Percentiles rank a stretch among this genome's conserved stretches.
Evolutionary conservation across 2,113 vertebrate species (phyloP).

Genomic region (Nesospiza acunhae): DNA sequence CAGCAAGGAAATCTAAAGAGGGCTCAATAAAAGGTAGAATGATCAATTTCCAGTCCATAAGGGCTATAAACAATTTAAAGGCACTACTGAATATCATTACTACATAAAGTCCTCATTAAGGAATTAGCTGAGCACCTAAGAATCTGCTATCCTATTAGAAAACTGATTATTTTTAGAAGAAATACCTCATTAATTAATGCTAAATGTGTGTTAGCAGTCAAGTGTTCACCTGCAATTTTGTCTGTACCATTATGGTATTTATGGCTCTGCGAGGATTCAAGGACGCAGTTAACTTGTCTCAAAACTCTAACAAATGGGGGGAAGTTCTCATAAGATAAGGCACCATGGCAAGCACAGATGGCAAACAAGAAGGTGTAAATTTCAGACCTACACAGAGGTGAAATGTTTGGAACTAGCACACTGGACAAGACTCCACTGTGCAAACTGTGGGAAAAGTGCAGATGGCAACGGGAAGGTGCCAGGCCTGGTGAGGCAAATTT

Average conservation of each 20-base stretch:
- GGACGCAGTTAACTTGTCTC: background rate
- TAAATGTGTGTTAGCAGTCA: background rate
- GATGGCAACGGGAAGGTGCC: background rate
- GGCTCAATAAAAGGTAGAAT: background rate
- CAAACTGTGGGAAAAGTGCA: background rate
- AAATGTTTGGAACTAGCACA: background rate
- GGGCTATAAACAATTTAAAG: background rate
- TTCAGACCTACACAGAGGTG: rapidly evolving
- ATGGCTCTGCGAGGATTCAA: background rate
- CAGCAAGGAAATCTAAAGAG: background rate
- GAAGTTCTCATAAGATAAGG: background rate
- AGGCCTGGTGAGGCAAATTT: background rate
- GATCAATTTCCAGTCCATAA: background rate
- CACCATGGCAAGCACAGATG: background rate
- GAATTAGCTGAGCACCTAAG: background rate
- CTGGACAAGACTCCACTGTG: background rate
- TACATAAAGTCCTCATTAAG: background rate
- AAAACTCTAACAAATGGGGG: background rate
- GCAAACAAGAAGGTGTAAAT: background rate
- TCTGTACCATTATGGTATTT: background rate
- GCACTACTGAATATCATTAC: background rate
- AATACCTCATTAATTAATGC: background rate
- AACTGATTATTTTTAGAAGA: background rate
- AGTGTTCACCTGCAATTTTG: background rate
- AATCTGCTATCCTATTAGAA: background rate